These are phyloP conservation scores for Chorisops tibialis DNA, from an alignment of 2,888 invertebrate genomes.

Conservation along the genomic window DNA sequence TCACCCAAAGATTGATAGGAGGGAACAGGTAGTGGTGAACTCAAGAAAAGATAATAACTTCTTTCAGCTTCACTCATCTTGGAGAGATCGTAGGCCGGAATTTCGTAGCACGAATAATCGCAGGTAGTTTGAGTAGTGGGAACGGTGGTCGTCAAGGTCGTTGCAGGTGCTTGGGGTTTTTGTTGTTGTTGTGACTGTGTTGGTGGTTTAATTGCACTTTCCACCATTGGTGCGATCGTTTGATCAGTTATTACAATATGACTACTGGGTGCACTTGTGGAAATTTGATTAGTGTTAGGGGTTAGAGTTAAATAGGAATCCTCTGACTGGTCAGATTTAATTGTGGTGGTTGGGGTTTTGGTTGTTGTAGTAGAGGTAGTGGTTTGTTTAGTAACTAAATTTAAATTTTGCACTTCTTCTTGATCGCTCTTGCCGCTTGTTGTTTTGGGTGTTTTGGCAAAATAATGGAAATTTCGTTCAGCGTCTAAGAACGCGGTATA, in stretches of 20 bases:
- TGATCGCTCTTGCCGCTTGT: constrained; percentile 7
- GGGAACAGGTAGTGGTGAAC: constrained; percentile 27
- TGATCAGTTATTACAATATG: constrained; percentile 19
- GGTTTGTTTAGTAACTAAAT: constrained; percentile 12
- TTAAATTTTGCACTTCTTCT: constrained; percentile 29
- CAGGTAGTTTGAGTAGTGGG: background rate
- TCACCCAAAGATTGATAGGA: constrained; percentile 70
- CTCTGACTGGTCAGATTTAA: background rate
- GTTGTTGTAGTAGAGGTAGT: constrained; percentile 9
- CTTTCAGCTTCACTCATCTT: constrained; percentile 37
- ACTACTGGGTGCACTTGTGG: constrained; percentile 30
- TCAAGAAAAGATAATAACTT: constrained; percentile 34
- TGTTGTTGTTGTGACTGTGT: background rate
- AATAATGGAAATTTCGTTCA: constrained; percentile 22
- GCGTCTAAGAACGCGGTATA: constrained; percentile 23
- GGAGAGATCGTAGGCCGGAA: constrained; percentile 35
- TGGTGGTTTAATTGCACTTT: background rate
- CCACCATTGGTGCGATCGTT: constrained; percentile 13
- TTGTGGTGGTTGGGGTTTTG: background rate
- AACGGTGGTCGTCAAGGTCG: background rate
- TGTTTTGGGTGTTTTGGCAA: constrained; percentile 14
- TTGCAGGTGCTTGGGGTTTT: background rate
- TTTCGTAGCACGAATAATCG: constrained; percentile 34
- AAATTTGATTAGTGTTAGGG: constrained; percentile 11
- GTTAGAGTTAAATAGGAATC: background rate